A percentile compares a stretch with the other conserved stretches of the same genome.
Evolutionary conservation across 2,888 invertebrate genomes (phyloP).

Genomic region (Agrotis segetum): DNA sequence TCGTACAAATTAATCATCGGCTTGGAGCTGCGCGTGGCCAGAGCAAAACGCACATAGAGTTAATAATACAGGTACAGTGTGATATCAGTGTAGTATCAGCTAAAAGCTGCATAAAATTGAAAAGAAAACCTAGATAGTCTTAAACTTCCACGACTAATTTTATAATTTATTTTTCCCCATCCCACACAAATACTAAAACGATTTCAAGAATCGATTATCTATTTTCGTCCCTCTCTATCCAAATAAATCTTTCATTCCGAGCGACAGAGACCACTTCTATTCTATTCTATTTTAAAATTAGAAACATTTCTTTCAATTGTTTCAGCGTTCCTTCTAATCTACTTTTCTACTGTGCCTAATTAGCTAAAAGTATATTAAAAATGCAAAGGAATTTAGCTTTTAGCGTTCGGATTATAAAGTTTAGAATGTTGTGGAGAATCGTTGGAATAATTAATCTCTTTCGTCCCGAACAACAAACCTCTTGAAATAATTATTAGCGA

Average conservation of each 20-base stretch:
- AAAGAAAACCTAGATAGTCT: not conserved
- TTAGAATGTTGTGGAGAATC: not conserved
- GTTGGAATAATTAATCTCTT: constrained; percentile 43
- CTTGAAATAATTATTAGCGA: constrained; percentile 59
- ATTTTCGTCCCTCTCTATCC: constrained; percentile 31
- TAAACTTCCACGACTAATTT: not conserved
- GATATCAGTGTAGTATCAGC: constrained; percentile 3
- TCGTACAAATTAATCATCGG: constrained; percentile 53
- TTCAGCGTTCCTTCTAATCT: constrained; percentile 53
- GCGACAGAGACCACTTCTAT: constrained; percentile 26
- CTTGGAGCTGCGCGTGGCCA: constrained; percentile 57
- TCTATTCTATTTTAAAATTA: constrained; percentile 41
- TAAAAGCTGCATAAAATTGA: not conserved
- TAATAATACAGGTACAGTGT: not conserved
- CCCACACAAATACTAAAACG: constrained; percentile 1
- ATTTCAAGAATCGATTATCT: constrained; percentile 9
- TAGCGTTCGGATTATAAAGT: not conserved
- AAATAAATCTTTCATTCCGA: constrained; percentile 21
- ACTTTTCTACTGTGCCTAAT: constrained; percentile 55
- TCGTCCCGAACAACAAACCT: constrained; percentile 36
- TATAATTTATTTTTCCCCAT: not conserved
- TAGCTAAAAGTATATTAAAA: constrained; percentile 22
- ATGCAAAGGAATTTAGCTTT: constrained; percentile 16
- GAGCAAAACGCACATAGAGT: constrained; percentile 16
- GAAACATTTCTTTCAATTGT: constrained; percentile 48